Conservation (phyloP, 1,140 invertebrate species). For the Drosophila pruinosa region DNA sequence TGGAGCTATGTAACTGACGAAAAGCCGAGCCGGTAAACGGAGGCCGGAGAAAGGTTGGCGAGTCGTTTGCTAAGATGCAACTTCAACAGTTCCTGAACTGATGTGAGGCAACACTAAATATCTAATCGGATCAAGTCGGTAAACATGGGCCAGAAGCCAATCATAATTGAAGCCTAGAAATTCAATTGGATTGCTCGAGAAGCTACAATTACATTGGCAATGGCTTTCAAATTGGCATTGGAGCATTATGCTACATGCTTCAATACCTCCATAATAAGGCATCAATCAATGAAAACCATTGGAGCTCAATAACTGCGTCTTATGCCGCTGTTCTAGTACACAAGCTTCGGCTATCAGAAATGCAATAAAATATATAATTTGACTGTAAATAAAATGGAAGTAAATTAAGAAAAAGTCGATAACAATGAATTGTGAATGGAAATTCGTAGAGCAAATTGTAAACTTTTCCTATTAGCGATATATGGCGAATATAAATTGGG, state of each 20-base stretch:
- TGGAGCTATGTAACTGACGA: conserved; percentile 43
- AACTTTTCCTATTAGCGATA: too few relatives aligned
- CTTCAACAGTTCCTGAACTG: background rate
- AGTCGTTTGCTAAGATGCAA: conserved; percentile 19
- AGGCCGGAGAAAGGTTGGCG: conserved; percentile 16
- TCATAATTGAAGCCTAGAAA: conserved; percentile 43
- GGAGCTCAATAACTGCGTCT: background rate
- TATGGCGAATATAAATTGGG: too few relatives aligned
- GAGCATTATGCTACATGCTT: background rate
- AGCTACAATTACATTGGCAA: conserved; percentile 30
- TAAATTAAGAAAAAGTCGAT: too few relatives aligned
- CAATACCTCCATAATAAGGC: background rate
- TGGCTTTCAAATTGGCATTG: conserved; percentile 35
- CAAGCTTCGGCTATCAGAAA: background rate
- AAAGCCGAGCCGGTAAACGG: background rate
- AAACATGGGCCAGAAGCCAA: conserved; percentile 21
- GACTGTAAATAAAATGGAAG: too few relatives aligned
- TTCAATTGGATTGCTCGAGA: conserved; percentile 30
- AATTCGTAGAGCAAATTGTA: too few relatives aligned
- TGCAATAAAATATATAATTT: background rate
- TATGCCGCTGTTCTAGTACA: background rate
- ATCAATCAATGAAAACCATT: conserved; percentile 17
- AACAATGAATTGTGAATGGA: too few relatives aligned
- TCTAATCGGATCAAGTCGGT: conserved; percentile 24
- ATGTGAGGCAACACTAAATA: conserved; percentile 12